These are phyloP conservation scores for Hydropotes inermis DNA, from an alignment of 2,113 vertebrate genomes.

Conservation along the genomic window DNA sequence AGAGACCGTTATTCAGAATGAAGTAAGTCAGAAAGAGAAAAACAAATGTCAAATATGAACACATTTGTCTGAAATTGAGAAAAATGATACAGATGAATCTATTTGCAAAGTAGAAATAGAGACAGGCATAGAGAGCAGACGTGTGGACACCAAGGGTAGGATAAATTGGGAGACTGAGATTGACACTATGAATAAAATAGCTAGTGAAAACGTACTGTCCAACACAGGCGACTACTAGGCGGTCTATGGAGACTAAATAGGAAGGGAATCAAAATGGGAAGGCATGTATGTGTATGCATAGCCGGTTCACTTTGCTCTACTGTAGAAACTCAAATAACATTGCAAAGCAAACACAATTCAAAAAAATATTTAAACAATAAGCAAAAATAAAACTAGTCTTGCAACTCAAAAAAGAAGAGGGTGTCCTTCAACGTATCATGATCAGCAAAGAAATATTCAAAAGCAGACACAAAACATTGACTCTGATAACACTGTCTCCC, in stretches of 20 bases:
- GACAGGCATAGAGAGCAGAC: background rate
- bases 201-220: rapidly evolving
- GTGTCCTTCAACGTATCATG: background rate
- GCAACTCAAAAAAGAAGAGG: background rate
- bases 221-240: rapidly evolving
- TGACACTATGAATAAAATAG: background rate
- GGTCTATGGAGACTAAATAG: background rate
- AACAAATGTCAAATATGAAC: background rate
- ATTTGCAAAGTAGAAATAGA: background rate
- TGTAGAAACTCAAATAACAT: background rate
- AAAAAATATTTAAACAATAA: background rate
- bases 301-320: background rate
- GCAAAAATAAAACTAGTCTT: background rate
- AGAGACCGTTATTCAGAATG: background rate
- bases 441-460: background rate
- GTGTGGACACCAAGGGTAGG: background rate
- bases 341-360: background rate
- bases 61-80: background rate
- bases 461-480: background rate
- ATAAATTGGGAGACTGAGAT: background rate
- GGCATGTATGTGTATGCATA: background rate
- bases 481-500: background rate
- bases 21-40: background rate
- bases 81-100: background rate
- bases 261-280: background rate